A percentile compares a stretch with the other conserved stretches of the same genome.
phyloP scores from a whole-genome alignment of 2,113 vertebrate species.

The Holacanthus passer region DNA sequence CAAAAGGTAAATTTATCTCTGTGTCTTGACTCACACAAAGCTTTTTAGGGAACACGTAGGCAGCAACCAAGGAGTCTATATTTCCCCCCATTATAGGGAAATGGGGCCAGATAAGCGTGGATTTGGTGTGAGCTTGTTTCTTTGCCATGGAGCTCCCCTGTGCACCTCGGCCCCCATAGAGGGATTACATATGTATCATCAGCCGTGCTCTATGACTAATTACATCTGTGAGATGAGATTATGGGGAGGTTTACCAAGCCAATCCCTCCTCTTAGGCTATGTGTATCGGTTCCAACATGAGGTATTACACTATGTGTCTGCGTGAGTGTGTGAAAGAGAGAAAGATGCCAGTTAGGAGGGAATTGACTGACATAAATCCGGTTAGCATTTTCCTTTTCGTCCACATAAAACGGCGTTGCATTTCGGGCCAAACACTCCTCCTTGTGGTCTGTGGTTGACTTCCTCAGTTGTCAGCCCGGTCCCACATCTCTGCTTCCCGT shows the following conservation, averaged over 20 bases:
- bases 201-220: slow-evolving; percentile 85
- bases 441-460: slow-evolving; percentile 4
- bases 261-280: slow-evolving; percentile 81
- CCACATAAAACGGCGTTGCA: slow-evolving; percentile 21
- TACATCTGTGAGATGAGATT: slow-evolving; percentile 87
- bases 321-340: slow-evolving; percentile 63
- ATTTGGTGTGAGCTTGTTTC: slow-evolving; percentile 74
- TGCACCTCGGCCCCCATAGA: slow-evolving; percentile 78
- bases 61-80: slow-evolving; percentile 49
- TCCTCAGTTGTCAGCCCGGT: background rate
- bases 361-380: slow-evolving; percentile 68
- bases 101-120: slow-evolving; percentile 73
- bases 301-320: slow-evolving; percentile 71
- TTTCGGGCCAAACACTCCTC: slow-evolving; percentile 35
- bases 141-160: slow-evolving; percentile 70
- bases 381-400: slow-evolving; percentile 41
- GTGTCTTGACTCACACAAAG: slow-evolving; percentile 68
- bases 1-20: slow-evolving; percentile 65
- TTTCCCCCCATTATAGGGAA: slow-evolving; percentile 51
- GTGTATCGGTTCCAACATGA: slow-evolving; percentile 78
- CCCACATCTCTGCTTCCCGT: background rate
- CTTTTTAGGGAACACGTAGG: slow-evolving; percentile 74
- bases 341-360: slow-evolving; percentile 60
- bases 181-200: slow-evolving; percentile 86
- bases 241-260: slow-evolving; percentile 81